Conservation (phyloP, 2,888 invertebrate species). For the Petrolisthes manimaculis region DNA sequence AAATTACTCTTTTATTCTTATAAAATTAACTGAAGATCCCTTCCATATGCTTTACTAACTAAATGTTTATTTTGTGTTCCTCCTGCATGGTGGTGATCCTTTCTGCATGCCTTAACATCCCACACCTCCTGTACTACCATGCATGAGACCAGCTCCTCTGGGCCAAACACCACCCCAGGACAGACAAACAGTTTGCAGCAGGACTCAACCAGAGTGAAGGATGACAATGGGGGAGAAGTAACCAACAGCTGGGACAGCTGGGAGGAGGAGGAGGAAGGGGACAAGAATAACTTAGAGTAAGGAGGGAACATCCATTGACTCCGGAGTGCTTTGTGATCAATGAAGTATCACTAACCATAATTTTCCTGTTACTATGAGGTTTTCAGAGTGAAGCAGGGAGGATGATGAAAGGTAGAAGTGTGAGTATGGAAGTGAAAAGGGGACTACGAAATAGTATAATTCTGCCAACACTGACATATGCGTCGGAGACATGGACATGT, state of each 20-base stretch:
- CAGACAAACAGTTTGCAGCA: neutral
- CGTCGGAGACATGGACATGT: too few relatives aligned
- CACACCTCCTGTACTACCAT: neutral
- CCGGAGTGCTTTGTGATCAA: too few relatives aligned
- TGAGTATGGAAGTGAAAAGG: too few relatives aligned
- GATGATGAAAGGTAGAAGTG: too few relatives aligned
- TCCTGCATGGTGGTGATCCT: neutral
- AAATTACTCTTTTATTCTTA: too few relatives aligned
- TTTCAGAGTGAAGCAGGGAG: too few relatives aligned
- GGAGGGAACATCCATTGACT: neutral
- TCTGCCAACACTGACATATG: too few relatives aligned
- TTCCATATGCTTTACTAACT: too few relatives aligned
- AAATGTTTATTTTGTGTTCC: neutral
- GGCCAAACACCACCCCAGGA: neutral
- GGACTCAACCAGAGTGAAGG: neutral
- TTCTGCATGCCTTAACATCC: constrained; percentile 8
- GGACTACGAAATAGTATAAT: too few relatives aligned
- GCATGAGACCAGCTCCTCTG: neutral
- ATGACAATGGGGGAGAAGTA: neutral
- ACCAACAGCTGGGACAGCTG: neutral
- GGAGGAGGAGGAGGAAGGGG: neutral
- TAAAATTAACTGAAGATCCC: too few relatives aligned
- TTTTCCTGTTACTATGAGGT: too few relatives aligned
- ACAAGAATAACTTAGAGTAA: neutral
- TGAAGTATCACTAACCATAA: too few relatives aligned